Evolutionary conservation across 2,888 invertebrate species (phyloP), one percentile per base, ranked within the genome.

Genomic region (Iselma pallidipennis): DNA sequence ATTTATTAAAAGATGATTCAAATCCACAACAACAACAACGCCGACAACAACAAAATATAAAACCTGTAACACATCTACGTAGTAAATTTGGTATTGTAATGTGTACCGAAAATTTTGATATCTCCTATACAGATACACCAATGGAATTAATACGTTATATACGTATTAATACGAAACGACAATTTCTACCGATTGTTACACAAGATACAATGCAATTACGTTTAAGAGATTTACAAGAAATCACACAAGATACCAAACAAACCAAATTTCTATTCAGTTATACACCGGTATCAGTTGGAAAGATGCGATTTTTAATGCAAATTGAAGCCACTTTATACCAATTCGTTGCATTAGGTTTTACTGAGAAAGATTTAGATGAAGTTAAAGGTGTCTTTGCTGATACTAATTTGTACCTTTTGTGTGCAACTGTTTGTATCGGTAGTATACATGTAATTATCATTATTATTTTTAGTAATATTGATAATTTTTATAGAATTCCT

Each of bases 301-400:
- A 90, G 65, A 80, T 93, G 66, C 85, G 94, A 60, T 82, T 95
- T 68, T 87, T 92, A 68, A 81, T 91, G 45, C 93, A 95, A 76
- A 88, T 95, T 66, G 88, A 92, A 68, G 83, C 88, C 19, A 90
- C 93, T 0, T 85, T 95, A 70, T 83, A 86, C 16, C 89, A 89
- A 54, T 85, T 95, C 71, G 82, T 87, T 52, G 77, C 83, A n/a
- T 82, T 95, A 55, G 96, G 96, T 5, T 98, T 99, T 76, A 90
- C 91, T 33, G 90, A 91, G 62, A 97, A 96, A 78, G 98, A 98
- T 83, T 85, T 96, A 31, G 98, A 99, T 82, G 98, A 98, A 84
- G 91, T 96, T 0, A 98, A 98, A 81, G 93, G 94, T 54, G 92
- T 99, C 71, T 96, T 98, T 82, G 92, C 94, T 0, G 98, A 98